Conservation (phyloP, 2,113 vertebrate genomes). For the Ramphastos sulfuratus region DNA sequence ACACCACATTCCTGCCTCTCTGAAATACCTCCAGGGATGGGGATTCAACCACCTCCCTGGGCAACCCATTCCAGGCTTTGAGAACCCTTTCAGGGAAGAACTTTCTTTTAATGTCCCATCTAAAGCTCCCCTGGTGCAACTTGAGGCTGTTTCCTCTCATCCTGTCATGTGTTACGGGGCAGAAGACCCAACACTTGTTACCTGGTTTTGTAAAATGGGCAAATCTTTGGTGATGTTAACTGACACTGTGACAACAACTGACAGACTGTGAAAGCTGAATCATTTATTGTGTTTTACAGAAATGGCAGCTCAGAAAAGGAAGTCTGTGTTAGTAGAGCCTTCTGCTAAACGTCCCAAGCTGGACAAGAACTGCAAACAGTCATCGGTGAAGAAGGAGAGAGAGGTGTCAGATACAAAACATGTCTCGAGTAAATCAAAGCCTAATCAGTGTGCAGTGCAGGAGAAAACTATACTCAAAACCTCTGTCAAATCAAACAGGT, state of each 20-base stretch:
- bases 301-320: slow-evolving; percentile 81
- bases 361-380: slow-evolving; percentile 67
- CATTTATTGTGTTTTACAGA: slow-evolving; percentile 72
- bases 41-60: no score
- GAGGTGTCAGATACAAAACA: slow-evolving; percentile 69
- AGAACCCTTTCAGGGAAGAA: no score
- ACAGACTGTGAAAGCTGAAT: slow-evolving; percentile 22
- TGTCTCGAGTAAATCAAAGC: slow-evolving; percentile 73
- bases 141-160: no score
- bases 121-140: no score
- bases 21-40: no score
- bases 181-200: background rate
- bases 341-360: slow-evolving; percentile 76
- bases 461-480: slow-evolving; percentile 73
- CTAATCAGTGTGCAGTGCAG: slow-evolving; percentile 47
- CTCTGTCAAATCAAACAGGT: slow-evolving; percentile 69
- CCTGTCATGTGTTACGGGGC: no score
- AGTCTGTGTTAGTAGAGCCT: slow-evolving; percentile 69
- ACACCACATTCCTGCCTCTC: no score
- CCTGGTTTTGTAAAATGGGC: background rate
- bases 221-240: background rate
- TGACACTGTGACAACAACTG: background rate
- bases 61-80: no score
- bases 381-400: slow-evolving; percentile 65
- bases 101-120: no score